phyloP scores from a whole-genome alignment of 37 sponge, comb jelly and placozoan genomes.

The Cladorhizidae sp. region DNA sequence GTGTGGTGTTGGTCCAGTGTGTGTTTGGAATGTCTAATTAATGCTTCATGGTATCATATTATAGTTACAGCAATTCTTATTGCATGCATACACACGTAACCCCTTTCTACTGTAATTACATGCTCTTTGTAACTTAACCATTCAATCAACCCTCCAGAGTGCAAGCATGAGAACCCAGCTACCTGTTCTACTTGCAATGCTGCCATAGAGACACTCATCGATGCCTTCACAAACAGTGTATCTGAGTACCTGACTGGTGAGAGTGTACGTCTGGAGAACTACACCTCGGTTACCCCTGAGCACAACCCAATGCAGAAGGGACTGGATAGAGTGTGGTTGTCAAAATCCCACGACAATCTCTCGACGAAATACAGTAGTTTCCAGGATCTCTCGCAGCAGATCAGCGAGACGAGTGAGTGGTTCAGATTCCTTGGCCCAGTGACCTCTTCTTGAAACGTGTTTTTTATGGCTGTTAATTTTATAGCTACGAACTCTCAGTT shows the following conservation, averaged over 20 bases:
- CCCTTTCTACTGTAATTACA: no score
- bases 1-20: background rate
- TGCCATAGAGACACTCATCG: constrained; percentile 36
- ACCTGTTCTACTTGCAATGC: constrained; percentile 18
- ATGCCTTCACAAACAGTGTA: constrained; percentile 52
- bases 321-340: background rate
- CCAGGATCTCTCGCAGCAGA: constrained; percentile 35
- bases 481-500: no score
- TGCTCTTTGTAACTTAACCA: background rate
- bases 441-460: background rate
- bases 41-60: background rate
- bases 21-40: background rate
- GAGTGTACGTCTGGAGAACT: background rate
- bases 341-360: constrained; percentile 44
- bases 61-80: background rate
- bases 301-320: background rate
- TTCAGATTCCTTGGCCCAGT: background rate
- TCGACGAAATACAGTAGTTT: constrained; percentile 13
- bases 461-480: no score
- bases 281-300: background rate
- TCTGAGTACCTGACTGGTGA: constrained; percentile 34
- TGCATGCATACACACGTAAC: no score
- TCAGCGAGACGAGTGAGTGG: constrained; percentile 40
- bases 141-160: background rate
- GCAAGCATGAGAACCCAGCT: constrained; percentile 2